A percentile compares a stretch with the other conserved stretches of the same genome.
phyloP scores from a whole-genome alignment of 2,113 vertebrate genomes.

The Archilochus colubris region DNA sequence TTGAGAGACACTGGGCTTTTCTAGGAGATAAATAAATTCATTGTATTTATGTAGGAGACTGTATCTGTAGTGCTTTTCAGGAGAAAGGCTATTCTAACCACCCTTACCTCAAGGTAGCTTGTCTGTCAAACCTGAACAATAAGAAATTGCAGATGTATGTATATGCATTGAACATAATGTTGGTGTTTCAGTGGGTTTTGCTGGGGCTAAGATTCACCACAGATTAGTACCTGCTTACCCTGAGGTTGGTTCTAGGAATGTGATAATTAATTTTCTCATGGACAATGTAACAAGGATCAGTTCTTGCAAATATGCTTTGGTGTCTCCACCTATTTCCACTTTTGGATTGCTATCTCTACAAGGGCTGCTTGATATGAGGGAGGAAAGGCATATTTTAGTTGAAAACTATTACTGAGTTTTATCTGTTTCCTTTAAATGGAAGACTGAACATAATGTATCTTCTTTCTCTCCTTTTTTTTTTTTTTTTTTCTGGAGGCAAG shows the following conservation, averaged over 20 bases:
- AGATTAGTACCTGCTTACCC: conserved; percentile 9
- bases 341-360: not conserved
- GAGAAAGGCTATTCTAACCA: conserved; percentile 10
- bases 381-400: not conserved
- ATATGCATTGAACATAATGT: not conserved
- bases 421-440: not conserved
- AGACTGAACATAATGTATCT: not conserved
- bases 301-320: not conserved
- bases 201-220: not conserved
- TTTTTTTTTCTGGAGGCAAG: not conserved
- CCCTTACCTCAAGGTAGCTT: not conserved
- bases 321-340: not conserved
- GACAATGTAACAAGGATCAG: not conserved
- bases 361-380: not conserved
- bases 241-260: conserved; percentile 60
- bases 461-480: not conserved
- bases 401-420: not conserved
- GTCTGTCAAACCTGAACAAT: not conserved
- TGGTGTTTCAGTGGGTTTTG: conserved; percentile 39
- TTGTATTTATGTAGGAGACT: not conserved
- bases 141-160: not conserved
- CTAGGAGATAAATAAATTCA: not conserved
- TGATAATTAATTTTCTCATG: conserved; percentile 38
- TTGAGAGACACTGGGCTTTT: not conserved
- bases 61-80: not conserved